A percentile compares a stretch with the other conserved stretches of the same genome.
Evolutionary conservation across 2,888 invertebrate species (phyloP).

Genomic region (Spodoptera exigua): DNA sequence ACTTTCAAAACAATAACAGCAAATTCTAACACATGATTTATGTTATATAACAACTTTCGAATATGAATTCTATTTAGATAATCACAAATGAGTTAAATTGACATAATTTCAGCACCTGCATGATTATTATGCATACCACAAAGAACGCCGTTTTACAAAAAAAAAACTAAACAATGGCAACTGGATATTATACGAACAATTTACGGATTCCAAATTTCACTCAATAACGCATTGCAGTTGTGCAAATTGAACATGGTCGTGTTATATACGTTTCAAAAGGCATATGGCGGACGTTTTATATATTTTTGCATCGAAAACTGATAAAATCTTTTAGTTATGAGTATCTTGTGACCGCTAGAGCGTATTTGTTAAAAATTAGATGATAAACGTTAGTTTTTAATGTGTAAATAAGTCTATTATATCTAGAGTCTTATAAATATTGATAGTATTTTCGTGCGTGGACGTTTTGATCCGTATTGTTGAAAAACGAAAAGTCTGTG

Average conservation of each 20-base stretch:
- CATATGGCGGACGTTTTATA: constrained; percentile 90
- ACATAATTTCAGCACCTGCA: constrained; percentile 16
- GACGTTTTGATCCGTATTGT: constrained; percentile 90
- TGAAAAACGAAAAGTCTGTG: constrained; percentile 90
- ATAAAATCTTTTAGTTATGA: constrained; percentile 90
- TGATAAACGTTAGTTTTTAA: constrained; percentile 88
- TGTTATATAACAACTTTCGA: constrained; percentile 4
- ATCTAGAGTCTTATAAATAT: constrained; percentile 87
- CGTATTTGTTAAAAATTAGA: constrained; percentile 88
- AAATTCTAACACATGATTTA: not conserved
- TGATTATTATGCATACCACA: constrained; percentile 50
- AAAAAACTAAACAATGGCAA: constrained; percentile 80
- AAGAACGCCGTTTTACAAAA: constrained; percentile 74
- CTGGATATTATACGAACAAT: constrained; percentile 76
- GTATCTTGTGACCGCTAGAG: constrained; percentile 88
- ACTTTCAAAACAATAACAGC: not conserved
- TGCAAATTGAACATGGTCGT: constrained; percentile 62
- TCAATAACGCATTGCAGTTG: constrained; percentile 28
- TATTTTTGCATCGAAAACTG: constrained; percentile 89
- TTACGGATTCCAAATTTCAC: constrained; percentile 51
- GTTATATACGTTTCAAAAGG: constrained; percentile 86
- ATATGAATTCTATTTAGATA: not conserved
- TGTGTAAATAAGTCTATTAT: constrained; percentile 89
- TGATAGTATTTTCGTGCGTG: constrained; percentile 89
- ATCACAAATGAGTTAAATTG: constrained; percentile 21